These are phyloP conservation scores for Drosophila crucigera DNA, from an alignment of 2,888 invertebrate species.

Conservation along the genomic window DNA sequence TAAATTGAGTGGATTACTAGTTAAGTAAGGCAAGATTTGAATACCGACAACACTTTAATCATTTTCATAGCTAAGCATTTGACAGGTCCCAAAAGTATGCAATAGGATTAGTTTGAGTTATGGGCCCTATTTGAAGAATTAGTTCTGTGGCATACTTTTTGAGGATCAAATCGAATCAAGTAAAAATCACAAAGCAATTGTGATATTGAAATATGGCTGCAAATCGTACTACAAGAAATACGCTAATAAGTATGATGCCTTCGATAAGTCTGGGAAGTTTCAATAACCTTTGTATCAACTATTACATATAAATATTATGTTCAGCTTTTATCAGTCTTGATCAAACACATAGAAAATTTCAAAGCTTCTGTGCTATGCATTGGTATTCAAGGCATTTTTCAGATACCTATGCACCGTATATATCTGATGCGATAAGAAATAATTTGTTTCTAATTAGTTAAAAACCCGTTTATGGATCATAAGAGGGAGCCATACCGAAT, in stretches of 20 bases:
- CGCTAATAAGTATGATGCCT: background rate
- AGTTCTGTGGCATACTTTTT: slow-evolving; percentile 43
- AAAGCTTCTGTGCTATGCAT: background rate
- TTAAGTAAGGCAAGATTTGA: background rate
- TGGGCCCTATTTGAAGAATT: background rate
- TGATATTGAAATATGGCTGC: background rate
- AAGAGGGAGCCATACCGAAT: background rate
- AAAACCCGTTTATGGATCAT: background rate
- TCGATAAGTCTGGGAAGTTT: background rate
- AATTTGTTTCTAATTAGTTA: background rate
- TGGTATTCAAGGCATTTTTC: background rate
- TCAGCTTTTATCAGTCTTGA: background rate
- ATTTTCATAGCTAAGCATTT: background rate
- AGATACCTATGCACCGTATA: background rate
- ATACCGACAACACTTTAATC: background rate
- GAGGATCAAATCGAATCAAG: background rate
- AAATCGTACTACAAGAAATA: background rate
- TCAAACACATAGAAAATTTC: background rate
- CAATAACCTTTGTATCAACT: background rate
- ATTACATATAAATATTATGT: background rate
- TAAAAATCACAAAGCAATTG: background rate
- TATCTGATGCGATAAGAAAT: background rate
- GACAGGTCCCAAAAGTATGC: slow-evolving; percentile 49
- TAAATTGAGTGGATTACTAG: slow-evolving; percentile 21
- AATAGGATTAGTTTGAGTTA: background rate